phyloP scores from a whole-genome alignment of 2,888 invertebrate species.

The Argyresthia goedartella region DNA sequence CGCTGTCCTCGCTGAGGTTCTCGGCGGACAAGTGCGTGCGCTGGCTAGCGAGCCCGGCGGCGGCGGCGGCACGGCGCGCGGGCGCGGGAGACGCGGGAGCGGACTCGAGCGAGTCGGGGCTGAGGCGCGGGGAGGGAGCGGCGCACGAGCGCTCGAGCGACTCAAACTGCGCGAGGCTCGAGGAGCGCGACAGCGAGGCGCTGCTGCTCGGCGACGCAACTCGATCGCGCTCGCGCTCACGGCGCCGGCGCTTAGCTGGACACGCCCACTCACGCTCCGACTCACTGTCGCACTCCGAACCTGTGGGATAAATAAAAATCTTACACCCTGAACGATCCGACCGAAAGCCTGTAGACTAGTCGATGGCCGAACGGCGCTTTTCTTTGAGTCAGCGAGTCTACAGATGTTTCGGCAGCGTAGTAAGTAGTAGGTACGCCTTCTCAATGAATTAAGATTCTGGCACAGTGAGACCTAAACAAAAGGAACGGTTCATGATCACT shows the following conservation, averaged over 20 bases:
- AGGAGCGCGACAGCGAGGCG: constrained; percentile 80
- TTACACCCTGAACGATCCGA: neutral
- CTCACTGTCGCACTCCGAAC: constrained; percentile 72
- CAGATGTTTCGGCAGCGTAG: too few species aligned
- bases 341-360: neutral
- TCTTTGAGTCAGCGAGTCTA: too few species aligned
- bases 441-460: too few species aligned
- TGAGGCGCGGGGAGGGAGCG: constrained; percentile 56
- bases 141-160: constrained; percentile 77
- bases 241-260: constrained; percentile 79
- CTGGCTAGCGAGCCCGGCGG: too few species aligned
- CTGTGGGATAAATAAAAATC: constrained; percentile 22
- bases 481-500: too few species aligned
- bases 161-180: constrained; percentile 88
- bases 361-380: too few species aligned
- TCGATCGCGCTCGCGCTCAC: too few species aligned
- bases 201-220: constrained; percentile 51
- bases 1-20: constrained; percentile 85
- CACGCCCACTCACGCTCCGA: constrained; percentile 83
- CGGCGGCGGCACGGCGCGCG: constrained; percentile 30
- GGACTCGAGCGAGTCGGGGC: constrained; percentile 62
- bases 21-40: constrained; percentile 81
- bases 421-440: too few species aligned
- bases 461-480: too few species aligned
- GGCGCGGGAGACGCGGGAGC: constrained; percentile 52